phyloP scores from a whole-genome alignment of 2,888 invertebrate species.

The Phytoseiulus persimilis region DNA sequence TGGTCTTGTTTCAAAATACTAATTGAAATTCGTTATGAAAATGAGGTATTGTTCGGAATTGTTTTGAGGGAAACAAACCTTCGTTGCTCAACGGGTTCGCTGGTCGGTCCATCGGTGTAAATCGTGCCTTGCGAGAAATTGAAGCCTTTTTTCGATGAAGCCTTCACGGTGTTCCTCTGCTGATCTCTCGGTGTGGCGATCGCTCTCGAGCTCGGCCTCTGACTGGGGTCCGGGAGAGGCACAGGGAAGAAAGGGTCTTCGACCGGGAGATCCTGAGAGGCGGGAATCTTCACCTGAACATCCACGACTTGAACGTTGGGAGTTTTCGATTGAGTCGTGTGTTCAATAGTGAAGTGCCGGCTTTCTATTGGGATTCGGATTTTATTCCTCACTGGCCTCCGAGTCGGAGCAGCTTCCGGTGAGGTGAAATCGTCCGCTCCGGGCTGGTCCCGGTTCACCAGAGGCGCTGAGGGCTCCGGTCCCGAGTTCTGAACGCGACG shows the following conservation, averaged over 20 bases:
- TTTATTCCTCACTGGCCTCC: background rate
- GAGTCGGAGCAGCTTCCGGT: background rate
- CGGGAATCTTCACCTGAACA: constrained; percentile 11
- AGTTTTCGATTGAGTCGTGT: constrained; percentile 14
- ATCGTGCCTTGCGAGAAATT: constrained; percentile 24
- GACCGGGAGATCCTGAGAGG: background rate
- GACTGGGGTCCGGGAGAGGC: background rate
- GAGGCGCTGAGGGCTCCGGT: background rate
- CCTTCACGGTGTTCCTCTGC: too few species aligned
- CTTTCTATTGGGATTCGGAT: constrained; percentile 5
- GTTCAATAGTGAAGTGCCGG: constrained; percentile 32
- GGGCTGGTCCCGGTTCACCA: background rate
- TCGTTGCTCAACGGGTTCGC: background rate
- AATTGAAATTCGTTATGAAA: background rate
- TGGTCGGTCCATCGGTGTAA: constrained; percentile 19
- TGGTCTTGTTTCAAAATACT: background rate
- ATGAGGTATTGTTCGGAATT: background rate
- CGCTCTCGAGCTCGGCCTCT: background rate
- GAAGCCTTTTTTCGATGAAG: constrained; percentile 15
- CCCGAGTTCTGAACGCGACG: background rate
- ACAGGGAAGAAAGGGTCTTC: constrained; percentile 28
- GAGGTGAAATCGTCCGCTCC: background rate
- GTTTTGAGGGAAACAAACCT: background rate
- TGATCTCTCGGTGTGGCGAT: background rate
- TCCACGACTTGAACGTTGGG: constrained; percentile 25